Evolutionary conservation across 2,113 vertebrate species (phyloP).

Genomic region (Scomber scombrus): DNA sequence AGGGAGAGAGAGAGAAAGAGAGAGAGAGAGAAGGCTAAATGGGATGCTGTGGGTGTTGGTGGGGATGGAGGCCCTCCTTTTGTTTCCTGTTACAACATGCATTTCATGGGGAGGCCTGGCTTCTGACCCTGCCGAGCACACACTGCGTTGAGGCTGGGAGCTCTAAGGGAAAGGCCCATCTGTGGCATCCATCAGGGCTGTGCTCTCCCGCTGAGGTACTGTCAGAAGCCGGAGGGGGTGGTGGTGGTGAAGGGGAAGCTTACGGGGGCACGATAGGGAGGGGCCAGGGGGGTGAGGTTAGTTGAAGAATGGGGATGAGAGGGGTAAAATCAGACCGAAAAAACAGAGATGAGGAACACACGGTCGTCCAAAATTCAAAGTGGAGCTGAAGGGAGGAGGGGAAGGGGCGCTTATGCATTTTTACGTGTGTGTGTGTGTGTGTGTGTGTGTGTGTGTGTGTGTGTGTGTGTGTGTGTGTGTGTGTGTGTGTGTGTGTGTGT

Average conservation of each 20-base stretch:
- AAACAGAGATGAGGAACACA: constrained; percentile 53
- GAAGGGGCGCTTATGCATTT: background rate
- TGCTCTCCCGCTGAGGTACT: constrained; percentile 80
- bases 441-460: constrained; percentile 10
- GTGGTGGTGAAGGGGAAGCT: constrained; percentile 46
- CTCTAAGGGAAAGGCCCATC: constrained; percentile 83
- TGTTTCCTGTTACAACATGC: constrained; percentile 84
- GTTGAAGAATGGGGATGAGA: constrained; percentile 58
- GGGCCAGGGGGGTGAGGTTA: constrained; percentile 41
- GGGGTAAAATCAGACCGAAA: constrained; percentile 57
- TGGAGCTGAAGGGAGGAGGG: constrained; percentile 17
- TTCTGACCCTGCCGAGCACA: constrained; percentile 82
- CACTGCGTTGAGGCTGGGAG: constrained; percentile 71
- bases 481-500: background rate
- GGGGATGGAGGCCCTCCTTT: constrained; percentile 75
- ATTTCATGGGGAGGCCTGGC: constrained; percentile 81
- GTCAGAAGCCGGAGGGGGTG: constrained; percentile 76
- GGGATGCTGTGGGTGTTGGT: constrained; percentile 57
- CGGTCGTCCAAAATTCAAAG: constrained; percentile 46
- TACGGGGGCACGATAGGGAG: constrained; percentile 44
- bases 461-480: background rate
- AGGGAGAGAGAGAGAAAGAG: constrained; percentile 34
- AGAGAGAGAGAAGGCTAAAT: constrained; percentile 46
- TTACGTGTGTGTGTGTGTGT: constrained; percentile 14
- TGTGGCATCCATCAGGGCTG: constrained; percentile 84